Percentiles rank a stretch among this genome's conserved stretches.
These are phyloP conservation scores for Drosophila fuyamai DNA, from an alignment of 1,140 invertebrate species.

Conservation along the genomic window DNA sequence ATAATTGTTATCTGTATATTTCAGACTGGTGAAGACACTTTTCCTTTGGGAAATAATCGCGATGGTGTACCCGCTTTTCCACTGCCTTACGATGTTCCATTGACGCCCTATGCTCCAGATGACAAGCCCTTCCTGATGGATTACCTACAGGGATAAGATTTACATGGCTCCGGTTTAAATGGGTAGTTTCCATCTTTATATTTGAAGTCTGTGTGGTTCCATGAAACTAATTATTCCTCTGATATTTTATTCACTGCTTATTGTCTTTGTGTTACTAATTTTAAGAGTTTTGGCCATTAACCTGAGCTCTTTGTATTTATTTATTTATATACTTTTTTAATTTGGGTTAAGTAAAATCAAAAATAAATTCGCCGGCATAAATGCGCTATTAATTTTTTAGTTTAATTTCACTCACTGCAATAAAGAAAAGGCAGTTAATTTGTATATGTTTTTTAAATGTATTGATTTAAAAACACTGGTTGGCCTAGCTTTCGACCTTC, in stretches of 20 bases:
- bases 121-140: slow-evolving; percentile 88
- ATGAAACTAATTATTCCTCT: neutral
- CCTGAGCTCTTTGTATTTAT: too few relatives aligned
- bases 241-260: neutral
- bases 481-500: neutral
- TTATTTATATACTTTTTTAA: too few relatives aligned
- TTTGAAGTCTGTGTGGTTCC: neutral
- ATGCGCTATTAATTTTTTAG: too few relatives aligned
- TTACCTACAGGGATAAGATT: slow-evolving; percentile 62
- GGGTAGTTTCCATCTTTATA: too few relatives aligned
- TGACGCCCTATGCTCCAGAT: slow-evolving; percentile 87
- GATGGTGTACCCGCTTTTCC: slow-evolving; percentile 87
- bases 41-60: slow-evolving; percentile 82
- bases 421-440: too few relatives aligned
- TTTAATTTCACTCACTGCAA: too few relatives aligned
- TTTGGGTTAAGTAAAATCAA: too few relatives aligned
- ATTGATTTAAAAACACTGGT: neutral
- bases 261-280: neutral
- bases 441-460: neutral
- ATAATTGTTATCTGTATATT: slow-evolving; percentile 4
- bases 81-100: slow-evolving; percentile 92
- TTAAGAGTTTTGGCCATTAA: too few relatives aligned
- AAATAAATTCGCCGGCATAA: neutral
- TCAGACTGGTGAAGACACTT: slow-evolving; percentile 81
- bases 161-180: neutral